Percentiles rank a stretch among this genome's conserved stretches.
Evolutionary conservation across 2,888 invertebrate species (phyloP).

Genomic region (Aphidoletes aphidimyza): DNA sequence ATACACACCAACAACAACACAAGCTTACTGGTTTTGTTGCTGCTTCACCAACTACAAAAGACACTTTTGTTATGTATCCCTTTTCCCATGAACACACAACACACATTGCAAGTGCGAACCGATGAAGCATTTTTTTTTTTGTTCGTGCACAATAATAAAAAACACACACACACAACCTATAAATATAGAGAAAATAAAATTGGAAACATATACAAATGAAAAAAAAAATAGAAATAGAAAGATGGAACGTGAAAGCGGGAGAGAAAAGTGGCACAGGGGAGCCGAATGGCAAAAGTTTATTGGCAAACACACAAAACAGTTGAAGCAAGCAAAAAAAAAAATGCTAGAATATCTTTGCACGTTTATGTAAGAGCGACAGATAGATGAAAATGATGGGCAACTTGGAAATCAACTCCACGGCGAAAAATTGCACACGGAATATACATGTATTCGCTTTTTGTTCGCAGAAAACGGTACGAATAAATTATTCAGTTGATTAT

Average conservation of each 20-base stretch:
- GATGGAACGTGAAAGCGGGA: neutral
- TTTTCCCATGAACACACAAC: neutral
- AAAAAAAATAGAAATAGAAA: neutral
- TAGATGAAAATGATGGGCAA: no score
- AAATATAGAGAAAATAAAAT: neutral
- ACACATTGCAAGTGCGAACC: neutral
- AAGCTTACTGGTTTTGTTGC: no score
- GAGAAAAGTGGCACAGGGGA: neutral
- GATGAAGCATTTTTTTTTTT: neutral
- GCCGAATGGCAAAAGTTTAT: neutral
- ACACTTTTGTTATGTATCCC: neutral
- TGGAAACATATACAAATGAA: no score
- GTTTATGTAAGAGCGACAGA: neutral
- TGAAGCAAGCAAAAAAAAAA: neutral
- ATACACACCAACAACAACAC: no score
- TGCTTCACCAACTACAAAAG: neutral
- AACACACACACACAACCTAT: no score
- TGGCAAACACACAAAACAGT: neutral
- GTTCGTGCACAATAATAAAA: slow-evolving; percentile 10
- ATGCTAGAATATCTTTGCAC: neutral
- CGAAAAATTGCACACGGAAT: neutral
- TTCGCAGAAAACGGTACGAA: slow-evolving; percentile 26
- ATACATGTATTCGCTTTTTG: neutral
- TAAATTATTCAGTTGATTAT: slow-evolving; percentile 44
- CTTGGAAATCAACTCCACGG: no score